Conservation (phyloP, 2,113 vertebrate species). For the Chlamydotis undulata region DNA sequence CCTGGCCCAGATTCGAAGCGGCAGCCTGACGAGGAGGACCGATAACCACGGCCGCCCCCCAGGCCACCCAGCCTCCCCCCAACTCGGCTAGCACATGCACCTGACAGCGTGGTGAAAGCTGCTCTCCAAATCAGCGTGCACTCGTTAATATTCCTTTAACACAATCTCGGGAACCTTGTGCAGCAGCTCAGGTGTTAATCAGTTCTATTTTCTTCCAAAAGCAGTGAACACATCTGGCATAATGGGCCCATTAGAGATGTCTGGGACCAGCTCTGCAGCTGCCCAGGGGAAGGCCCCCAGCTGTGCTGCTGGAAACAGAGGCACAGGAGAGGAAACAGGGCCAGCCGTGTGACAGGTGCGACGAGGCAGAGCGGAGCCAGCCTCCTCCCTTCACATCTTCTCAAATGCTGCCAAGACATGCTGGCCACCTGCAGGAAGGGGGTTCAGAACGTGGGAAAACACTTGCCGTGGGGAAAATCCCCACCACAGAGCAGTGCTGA, state of each 20-base stretch:
- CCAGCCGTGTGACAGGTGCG: neutral
- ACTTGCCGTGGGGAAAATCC: neutral
- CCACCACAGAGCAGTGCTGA: neutral
- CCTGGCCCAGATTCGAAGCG: slow-evolving; percentile 30
- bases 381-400: neutral
- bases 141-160: slow-evolving; percentile 69
- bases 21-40: neutral
- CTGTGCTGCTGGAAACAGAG: slow-evolving; percentile 17
- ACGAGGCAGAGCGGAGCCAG: neutral
- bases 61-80: neutral
- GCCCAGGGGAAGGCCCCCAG: slow-evolving; percentile 20
- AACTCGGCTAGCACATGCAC: neutral
- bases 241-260: slow-evolving; percentile 43
- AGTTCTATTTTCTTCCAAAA: slow-evolving; percentile 72
- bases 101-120: slow-evolving; percentile 46
- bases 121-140: slow-evolving; percentile 35
- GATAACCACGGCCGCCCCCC: neutral
- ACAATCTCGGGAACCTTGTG: neutral
- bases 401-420: neutral
- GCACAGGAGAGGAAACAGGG: neutral
- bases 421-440: neutral
- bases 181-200: slow-evolving; percentile 73
- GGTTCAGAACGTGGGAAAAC: neutral
- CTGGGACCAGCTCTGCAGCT: slow-evolving; percentile 46
- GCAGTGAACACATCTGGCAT: slow-evolving; percentile 66